Base-by-base conservation (phyloP, 2,797 vertebrate species). In the Molossus alvarezi region DNA sequence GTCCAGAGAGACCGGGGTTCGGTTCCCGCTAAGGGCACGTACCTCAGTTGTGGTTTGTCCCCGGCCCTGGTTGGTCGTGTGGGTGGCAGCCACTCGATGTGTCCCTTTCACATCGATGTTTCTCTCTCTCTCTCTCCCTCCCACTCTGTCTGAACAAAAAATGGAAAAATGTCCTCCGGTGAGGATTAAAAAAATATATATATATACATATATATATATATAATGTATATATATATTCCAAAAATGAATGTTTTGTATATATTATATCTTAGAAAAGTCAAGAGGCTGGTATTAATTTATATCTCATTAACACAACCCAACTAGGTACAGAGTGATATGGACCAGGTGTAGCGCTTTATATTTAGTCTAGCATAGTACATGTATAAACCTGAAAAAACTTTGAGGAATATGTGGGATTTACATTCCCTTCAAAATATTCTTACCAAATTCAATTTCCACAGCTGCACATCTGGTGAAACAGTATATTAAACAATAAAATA, bases 261-360 rank as follows among this genome's bases (percentile, higher is more conserved):
- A 90, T 6, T 15, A 80, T 14, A 37, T 2, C 9, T 69, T 9
- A 60, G 15, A 48, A 82, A 89, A 80, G 15, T 21, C 79, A 89
- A 83, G 6, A 13, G 29, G 6, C 2, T 73, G 25, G 11, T 62
- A 33, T 85, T 55, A 69, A 58, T 77, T 58, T 82, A 4, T 27
- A 65, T 2, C 27, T 91, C 23, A 29, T 12, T 29, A 53, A 83
- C 9, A 9, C 10, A 88, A 45, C 4, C 33, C 17, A 29, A 8
- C 0, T n/a, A 51, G 6, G 6, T 1, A 5, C 27, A 69, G 18
- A 12, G 8, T 48, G 3, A 21, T 73, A 65, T 0, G 0, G 17
- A 62, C 4, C 1, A 88, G 1, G 3, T 29, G 3, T 25, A 33
- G 3, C 45, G 5, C 1, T 64, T 90, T 75, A 45, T 71, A 67